Conservation (phyloP, 2,888 invertebrate species). For the Apoderus coryli region DNA sequence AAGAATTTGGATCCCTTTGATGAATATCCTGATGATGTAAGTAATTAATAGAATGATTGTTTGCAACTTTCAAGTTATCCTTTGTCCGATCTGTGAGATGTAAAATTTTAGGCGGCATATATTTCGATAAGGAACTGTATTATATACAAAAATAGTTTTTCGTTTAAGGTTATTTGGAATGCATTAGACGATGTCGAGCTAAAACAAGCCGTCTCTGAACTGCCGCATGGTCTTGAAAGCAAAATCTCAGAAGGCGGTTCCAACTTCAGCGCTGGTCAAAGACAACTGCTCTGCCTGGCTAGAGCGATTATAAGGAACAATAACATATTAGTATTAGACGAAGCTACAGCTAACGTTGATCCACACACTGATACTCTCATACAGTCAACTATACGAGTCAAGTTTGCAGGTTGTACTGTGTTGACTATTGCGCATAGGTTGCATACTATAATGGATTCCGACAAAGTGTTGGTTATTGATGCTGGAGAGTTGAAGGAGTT, state of each 20-base stretch:
- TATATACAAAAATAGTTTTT: neutral
- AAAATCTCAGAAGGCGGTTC: conserved; percentile 59
- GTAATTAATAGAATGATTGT: conserved; percentile 2
- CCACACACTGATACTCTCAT: conserved; percentile 63
- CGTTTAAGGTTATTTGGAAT: conserved; percentile 47
- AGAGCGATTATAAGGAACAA: conserved; percentile 40
- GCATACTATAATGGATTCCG: conserved; percentile 76
- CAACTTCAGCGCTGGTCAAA: conserved; percentile 35
- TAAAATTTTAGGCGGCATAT: too few relatives aligned
- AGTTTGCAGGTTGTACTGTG: conserved; percentile 66
- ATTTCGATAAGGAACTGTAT: neutral
- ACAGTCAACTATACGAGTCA: conserved; percentile 57
- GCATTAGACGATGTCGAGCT: conserved; percentile 69
- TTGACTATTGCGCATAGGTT: conserved; percentile 73
- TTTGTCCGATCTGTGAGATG: too few relatives aligned
- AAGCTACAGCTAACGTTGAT: conserved; percentile 74
- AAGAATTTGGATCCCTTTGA: conserved; percentile 84
- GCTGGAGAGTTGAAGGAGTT: conserved; percentile 61
- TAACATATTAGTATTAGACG: conserved; percentile 35
- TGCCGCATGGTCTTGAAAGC: conserved; percentile 44
- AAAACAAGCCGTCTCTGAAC: conserved; percentile 38
- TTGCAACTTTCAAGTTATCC: too few relatives aligned
- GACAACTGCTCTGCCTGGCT: conserved; percentile 57
- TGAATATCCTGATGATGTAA: conserved; percentile 52
- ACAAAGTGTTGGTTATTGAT: conserved; percentile 67